A percentile compares a stretch with the other conserved stretches of the same genome.
Evolutionary conservation across 2,888 invertebrate genomes (phyloP).

Genomic region (Rhamphomyia laevipes): DNA sequence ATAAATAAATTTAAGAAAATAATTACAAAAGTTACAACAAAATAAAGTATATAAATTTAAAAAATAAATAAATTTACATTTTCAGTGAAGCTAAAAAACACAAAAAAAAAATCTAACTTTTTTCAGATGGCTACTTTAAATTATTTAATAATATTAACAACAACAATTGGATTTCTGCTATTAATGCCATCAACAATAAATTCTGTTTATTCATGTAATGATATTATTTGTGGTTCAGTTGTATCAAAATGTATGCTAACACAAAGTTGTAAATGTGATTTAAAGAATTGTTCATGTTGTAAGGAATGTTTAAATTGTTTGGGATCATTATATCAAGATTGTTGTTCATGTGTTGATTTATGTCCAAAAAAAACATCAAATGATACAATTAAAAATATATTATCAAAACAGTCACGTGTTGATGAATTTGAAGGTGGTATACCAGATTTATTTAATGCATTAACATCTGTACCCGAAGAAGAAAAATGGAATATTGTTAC

Average conservation of each 20-base stretch:
- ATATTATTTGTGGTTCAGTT: neutral
- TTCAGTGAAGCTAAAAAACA: too few relatives aligned
- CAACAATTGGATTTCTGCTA: too few relatives aligned
- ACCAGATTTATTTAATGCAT: conserved; percentile 69
- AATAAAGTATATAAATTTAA: too few relatives aligned
- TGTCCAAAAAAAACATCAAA: conserved; percentile 66
- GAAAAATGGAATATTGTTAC: conserved; percentile 78
- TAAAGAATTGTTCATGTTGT: conserved; percentile 87
- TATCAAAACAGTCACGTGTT: conserved; percentile 72
- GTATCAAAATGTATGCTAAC: conserved; percentile 59
- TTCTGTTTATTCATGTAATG: neutral
- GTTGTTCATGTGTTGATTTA: conserved; percentile 71
- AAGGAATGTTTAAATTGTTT: conserved; percentile 87
- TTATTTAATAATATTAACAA: too few relatives aligned
- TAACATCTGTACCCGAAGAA: conserved; percentile 69
- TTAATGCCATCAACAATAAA: too few relatives aligned
- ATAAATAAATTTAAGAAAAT: too few relatives aligned
- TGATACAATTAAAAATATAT: conserved; percentile 50
- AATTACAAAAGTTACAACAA: too few relatives aligned
- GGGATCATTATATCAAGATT: conserved; percentile 79
- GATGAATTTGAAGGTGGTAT: conserved; percentile 75
- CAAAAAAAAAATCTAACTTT: too few relatives aligned
- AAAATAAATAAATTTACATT: too few relatives aligned
- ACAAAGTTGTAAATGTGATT: conserved; percentile 90
- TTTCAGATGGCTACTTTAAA: too few relatives aligned